Conservation (phyloP, 1,140 invertebrate genomes). For the Phymastichus coffea region DNA sequence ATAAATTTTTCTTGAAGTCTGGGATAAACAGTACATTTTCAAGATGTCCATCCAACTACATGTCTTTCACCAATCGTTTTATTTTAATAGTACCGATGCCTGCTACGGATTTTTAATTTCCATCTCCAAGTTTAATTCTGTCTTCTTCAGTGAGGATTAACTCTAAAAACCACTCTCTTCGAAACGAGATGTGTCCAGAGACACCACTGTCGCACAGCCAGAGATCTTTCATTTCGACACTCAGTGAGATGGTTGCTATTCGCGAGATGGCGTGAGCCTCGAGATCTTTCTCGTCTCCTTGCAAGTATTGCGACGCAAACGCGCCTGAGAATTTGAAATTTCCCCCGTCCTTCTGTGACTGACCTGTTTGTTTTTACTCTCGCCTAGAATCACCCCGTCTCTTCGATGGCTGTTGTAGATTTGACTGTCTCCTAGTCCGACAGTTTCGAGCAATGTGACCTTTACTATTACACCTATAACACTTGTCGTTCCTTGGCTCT, state of each 20-base stretch:
- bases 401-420: background rate
- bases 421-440: background rate
- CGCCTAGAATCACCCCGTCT: background rate
- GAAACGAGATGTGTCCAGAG: constrained; percentile 23
- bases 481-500: constrained; percentile 17
- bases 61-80: constrained; percentile 23
- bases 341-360: background rate
- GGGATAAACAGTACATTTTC: constrained; percentile 32
- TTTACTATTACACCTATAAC: constrained; percentile 24
- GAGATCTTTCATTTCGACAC: constrained; percentile 11
- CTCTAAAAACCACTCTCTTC: no score
- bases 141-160: constrained; percentile 23
- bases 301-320: background rate
- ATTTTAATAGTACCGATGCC: constrained; percentile 28
- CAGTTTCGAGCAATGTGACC: constrained; percentile 26
- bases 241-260: background rate
- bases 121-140: no score
- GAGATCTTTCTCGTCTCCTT: background rate
- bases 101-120: constrained; percentile 19
- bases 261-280: background rate
- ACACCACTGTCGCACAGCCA: constrained; percentile 31
- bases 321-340: constrained; percentile 1
- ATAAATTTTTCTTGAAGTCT: constrained; percentile 31
- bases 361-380: background rate
- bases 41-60: constrained; percentile 18